Evolutionary conservation across 2,888 invertebrate genomes (phyloP), one percentile per base, ranked within the genome.

Genomic region (Phyllotreta cruciferae): DNA sequence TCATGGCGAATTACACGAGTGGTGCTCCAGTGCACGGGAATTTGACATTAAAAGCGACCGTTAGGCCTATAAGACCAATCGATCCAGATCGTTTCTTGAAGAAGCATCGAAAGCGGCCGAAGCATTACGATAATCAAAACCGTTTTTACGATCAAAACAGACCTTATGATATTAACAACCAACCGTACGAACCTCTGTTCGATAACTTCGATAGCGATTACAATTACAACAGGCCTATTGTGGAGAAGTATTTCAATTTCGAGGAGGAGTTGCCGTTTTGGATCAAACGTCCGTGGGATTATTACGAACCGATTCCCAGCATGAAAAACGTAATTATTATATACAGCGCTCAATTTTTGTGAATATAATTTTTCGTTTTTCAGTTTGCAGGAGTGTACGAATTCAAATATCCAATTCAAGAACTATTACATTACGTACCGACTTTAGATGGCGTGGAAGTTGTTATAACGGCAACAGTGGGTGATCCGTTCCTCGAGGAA

Each of bases 1-100:
- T 98, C 1, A 91, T 93, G 88, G 96, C 97, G 0, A 98, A 98
- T 86, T 96, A 96, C 78, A 96, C 96, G 0, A 95, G 94, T 64
- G 97, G 97, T 0, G 92, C 91, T 34, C 95, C 96, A 0, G 95
- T 96, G 0, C 84, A 84, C 38, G 96, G 96, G 6, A 96, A 96
- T 83, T 85, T 96, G 13, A 95, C 96, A 0, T 83, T 97, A 0
- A 89, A 88, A 78, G 94, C 94, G 0, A 90, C 89, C 24, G 83
- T 94, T 36, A 83, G 88, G 0, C 90, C 92, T 3, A 86, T 92
- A 45, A 87, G 86, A 57, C 78, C 79, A 2, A 72, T 78, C 3
- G 73, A 77, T 38, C 64, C 72, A 6, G 71, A 72, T 54, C 66
- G 66, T 54, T 63, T 71, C 56, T 65, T 69, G 35, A 73, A 69